Evolutionary conservation across 2,888 invertebrate species (phyloP).

Genomic region (Amphimallon solstitiale): DNA sequence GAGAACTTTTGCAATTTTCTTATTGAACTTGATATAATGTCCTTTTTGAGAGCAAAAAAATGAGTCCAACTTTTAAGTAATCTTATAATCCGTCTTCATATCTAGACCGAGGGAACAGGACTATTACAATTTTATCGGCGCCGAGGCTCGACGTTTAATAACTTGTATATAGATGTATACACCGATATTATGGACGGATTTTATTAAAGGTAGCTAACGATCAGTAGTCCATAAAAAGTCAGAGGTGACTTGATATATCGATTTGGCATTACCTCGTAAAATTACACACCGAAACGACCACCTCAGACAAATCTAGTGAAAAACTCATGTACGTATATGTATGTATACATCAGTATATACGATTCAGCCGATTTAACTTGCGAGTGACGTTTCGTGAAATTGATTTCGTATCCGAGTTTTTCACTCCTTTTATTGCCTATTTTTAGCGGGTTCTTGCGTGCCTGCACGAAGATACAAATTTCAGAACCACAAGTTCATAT

Average conservation of each 20-base stretch:
- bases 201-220: slow-evolving; percentile 47
- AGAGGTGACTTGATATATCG: slow-evolving; percentile 54
- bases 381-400: slow-evolving; percentile 30
- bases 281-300: slow-evolving; percentile 48
- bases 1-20: no score
- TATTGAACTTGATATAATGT: no score
- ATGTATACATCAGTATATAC: slow-evolving; percentile 3
- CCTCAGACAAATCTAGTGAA: slow-evolving; percentile 45
- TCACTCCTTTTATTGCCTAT: slow-evolving; percentile 25
- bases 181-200: slow-evolving; percentile 11
- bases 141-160: background rate
- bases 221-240: slow-evolving; percentile 52
- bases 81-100: no score
- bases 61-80: no score
- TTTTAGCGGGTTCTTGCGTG: slow-evolving; percentile 26
- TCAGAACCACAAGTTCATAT: background rate
- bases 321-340: slow-evolving; percentile 30
- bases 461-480: background rate
- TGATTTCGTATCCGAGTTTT: slow-evolving; percentile 28
- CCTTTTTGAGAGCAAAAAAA: no score
- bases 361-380: slow-evolving; percentile 25
- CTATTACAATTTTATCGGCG: slow-evolving; percentile 2
- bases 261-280: slow-evolving; percentile 54
- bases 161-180: slow-evolving; percentile 1
- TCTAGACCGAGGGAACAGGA: no score